Base-by-base conservation (phyloP, 2,113 vertebrate species). In the Agapornis roseicollis region DNA sequence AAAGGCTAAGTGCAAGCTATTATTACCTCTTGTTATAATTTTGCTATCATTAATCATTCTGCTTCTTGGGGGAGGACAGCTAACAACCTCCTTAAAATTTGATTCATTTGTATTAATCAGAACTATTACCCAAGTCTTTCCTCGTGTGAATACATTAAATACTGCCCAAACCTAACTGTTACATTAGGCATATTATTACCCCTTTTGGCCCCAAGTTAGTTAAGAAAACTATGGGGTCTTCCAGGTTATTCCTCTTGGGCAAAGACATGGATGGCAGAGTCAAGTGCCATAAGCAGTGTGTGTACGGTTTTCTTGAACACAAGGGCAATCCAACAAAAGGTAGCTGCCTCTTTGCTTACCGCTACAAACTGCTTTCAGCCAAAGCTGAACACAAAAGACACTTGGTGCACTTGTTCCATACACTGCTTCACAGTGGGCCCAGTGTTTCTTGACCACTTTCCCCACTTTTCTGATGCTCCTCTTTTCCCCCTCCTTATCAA, bases 61-160 rank as follows among this genome's bases (percentile, higher is more conserved):
- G 33, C 25, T 83, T 93, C 89, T 90, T 63, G 94, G 76, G 28
- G 37, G 85, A 83, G 89, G 71, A 93, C 91, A 95, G 78, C 77
- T 94, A 86, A 92, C 63, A 91, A 71, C 4, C 18, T 88, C 41
- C 69, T 29, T 47, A 90, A 60, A 90, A 85, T 88, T n/a, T 74
- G 64, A 83, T 89, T 94, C 14, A 80, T 85, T 91, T 63, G 6
- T 85, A 73, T 70, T 93, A 87, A 88, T 85, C 58, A 91, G 68
- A 85, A 80, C 61, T 80, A 53, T 63, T 85, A 91, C 53, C 9
- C 61, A 94, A 91, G 80, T 23, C 37, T 73, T 77, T 69, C 14
- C 46, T 2, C 2, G 29, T 50, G 19, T 60, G 64, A 88, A 85
- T 74, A 80, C n/a, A 78, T 66, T 83, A 88, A 90, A 80, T 50